Evolutionary conservation across 2,113 vertebrate species (phyloP).

Genomic region (Phycodurus eques): DNA sequence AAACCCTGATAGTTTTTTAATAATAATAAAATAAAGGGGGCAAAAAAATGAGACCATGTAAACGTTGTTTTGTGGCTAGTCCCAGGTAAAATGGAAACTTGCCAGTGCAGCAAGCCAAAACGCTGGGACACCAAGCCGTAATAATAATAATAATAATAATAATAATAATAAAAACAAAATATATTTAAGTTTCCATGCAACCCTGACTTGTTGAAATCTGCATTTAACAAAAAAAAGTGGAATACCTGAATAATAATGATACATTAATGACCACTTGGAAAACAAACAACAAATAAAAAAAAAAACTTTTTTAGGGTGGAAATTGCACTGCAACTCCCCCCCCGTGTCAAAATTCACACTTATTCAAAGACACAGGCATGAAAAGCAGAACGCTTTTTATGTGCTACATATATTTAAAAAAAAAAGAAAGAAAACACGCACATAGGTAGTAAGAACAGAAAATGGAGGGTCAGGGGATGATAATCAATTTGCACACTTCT

Average conservation of each 20-base stretch:
- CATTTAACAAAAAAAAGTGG: conserved; percentile 55
- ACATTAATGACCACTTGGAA: conserved; percentile 49
- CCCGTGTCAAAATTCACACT: conserved; percentile 76
- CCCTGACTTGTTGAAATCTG: conserved; percentile 66
- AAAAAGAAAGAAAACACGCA: conserved; percentile 45
- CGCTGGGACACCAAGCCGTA: conserved; percentile 58
- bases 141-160: conserved; percentile 20
- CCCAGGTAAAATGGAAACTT: conserved; percentile 49
- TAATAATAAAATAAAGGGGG: conserved; percentile 11
- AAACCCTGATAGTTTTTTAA: neutral
- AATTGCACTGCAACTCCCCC: conserved; percentile 85
- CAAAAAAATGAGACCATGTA: conserved; percentile 41
- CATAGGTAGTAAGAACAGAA: conserved; percentile 89
- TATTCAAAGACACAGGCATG: conserved; percentile 51
- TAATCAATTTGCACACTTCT: conserved; percentile 88
- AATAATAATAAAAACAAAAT: conserved; percentile 24
- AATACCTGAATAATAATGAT: conserved; percentile 60
- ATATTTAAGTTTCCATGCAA: conserved; percentile 51
- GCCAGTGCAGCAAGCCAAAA: conserved; percentile 46
- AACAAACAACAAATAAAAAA: conserved; percentile 43
- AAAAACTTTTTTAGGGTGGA: conserved; percentile 53
- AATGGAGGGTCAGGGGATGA: conserved; percentile 79
- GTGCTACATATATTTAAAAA: conserved; percentile 82
- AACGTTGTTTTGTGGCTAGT: conserved; percentile 57
- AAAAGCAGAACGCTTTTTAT: conserved; percentile 76